Evolutionary conservation across 2,113 vertebrate species (phyloP), one percentile per base, ranked within the genome.

Genomic region (Notothenia rossii): DNA sequence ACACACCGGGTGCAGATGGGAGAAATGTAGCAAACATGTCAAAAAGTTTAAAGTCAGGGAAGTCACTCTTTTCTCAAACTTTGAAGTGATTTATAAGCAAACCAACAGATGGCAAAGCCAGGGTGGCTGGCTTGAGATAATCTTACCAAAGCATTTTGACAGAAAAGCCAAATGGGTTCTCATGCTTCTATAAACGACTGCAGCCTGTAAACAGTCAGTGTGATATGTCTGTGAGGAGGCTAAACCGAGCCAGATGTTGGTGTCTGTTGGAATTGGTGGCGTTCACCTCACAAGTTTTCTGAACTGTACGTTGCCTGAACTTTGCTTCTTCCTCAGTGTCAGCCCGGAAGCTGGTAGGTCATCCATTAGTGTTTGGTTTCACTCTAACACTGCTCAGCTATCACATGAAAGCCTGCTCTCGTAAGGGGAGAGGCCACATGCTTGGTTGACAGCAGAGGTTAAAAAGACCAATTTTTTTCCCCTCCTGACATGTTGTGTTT

Each of bases 171-270:
- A 75, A 86, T 65, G 67, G 84, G 85, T 81, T 83, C 48, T 61
- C 74, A 29, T 72, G 77, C 62, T 79, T 61, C 63, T 63, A 29
- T 65, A 85, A 88, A 88, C 33, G 2, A 72, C 77, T 36, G 11
- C 48, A 78, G 56, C 55, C 60, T 83, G 22, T 72, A 83, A 82
- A 63, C 61, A 77, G 45, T 40, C 29, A 0, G 22, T 55, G 53
- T 50, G 36, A 40, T 40, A 40, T 49, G 8, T 50, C 53, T 81
- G 50, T 64, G 59, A 18, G 58, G 36, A 25, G 10, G 63, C 40
- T 84, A 93, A 92, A 75, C 71, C 55, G 9, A 92, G 85, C 87
- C 93, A 95, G 90, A 94, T 94, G 93, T 91, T 43, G 46, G 51
- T 62, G 51, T 67, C 61, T 61, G 84, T 40, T 56, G 36, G 72